A percentile compares a stretch with the other conserved stretches of the same genome.
Evolutionary conservation across 2,888 invertebrate species (phyloP).

Genomic region (Microdon myrmicae): DNA sequence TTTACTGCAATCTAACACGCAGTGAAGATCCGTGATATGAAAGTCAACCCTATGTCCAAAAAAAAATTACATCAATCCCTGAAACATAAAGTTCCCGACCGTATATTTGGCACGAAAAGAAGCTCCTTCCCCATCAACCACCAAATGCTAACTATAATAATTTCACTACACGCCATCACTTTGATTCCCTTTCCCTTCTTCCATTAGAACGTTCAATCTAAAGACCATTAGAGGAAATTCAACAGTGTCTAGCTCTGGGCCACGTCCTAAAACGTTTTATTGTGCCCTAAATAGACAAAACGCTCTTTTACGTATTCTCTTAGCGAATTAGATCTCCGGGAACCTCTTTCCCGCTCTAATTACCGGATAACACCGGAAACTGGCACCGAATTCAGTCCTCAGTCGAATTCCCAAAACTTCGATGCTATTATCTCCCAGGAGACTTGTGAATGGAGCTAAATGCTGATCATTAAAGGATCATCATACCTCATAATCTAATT

Average conservation of each 20-base stretch:
- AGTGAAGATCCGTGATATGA: too few relatives aligned
- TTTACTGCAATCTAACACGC: too few relatives aligned
- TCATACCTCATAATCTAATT: conserved; percentile 66
- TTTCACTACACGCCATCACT: too few relatives aligned
- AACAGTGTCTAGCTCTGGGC: not conserved
- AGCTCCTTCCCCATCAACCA: too few relatives aligned
- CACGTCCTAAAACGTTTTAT: conserved; percentile 4
- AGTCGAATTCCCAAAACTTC: conserved; percentile 30
- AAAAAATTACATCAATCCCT: too few relatives aligned
- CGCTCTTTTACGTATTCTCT: conserved; percentile 43
- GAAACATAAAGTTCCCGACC: too few relatives aligned
- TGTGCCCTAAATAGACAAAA: conserved; percentile 35
- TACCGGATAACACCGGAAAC: conserved; percentile 49
- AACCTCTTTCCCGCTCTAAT: conserved; percentile 32
- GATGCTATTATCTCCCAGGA: conserved; percentile 42
- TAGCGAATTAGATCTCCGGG: conserved; percentile 2
- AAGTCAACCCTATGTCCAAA: too few relatives aligned
- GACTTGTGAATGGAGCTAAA: conserved; percentile 59
- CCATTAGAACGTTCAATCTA: conserved; percentile 44
- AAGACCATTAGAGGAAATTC: conserved; percentile 27
- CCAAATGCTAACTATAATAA: too few relatives aligned
- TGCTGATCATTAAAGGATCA: conserved; percentile 66
- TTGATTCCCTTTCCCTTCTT: too few relatives aligned
- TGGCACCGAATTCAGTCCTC: conserved; percentile 30
- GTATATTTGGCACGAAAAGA: too few relatives aligned